phyloP scores from a whole-genome alignment of 2,113 vertebrate species.

The Eurypyga helias region DNA sequence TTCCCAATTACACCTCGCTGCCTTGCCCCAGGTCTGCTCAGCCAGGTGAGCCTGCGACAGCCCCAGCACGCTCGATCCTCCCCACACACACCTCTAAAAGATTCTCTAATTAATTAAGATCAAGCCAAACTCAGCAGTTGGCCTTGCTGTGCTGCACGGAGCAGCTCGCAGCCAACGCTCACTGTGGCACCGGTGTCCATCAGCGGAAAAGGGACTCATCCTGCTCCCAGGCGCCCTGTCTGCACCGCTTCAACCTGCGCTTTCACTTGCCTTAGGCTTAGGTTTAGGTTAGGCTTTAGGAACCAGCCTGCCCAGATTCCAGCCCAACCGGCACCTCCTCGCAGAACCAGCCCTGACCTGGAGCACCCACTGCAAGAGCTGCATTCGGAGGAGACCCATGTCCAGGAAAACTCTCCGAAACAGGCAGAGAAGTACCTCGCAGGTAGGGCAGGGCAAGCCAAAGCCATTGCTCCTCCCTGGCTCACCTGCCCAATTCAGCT shows the following conservation, averaged over 20 bases:
- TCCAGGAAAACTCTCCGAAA: neutral
- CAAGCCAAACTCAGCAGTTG: neutral
- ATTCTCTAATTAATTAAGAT: neutral
- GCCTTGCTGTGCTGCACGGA: neutral
- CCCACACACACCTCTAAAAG: neutral
- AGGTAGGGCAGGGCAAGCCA: neutral
- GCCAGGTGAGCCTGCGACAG: neutral
- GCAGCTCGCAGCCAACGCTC: neutral
- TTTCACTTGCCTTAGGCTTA: neutral
- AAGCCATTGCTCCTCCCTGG: neutral
- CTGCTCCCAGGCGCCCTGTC: neutral
- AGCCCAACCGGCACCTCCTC: neutral
- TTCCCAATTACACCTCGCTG: neutral
- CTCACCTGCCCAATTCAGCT: neutral
- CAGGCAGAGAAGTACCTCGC: neutral
- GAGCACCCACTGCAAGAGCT: neutral
- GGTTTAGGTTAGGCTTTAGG: neutral
- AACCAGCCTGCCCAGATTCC: neutral
- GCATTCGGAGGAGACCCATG: rapidly evolving
- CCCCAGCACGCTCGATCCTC: neutral
- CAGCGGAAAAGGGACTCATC: neutral
- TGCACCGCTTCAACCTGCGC: neutral
- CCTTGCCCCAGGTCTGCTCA: neutral
- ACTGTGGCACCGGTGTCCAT: rapidly evolving
- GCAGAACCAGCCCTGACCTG: neutral